These are phyloP conservation scores for Megalonaias nervosa DNA, from an alignment of 1,140 invertebrate species.

Conservation along the genomic window DNA sequence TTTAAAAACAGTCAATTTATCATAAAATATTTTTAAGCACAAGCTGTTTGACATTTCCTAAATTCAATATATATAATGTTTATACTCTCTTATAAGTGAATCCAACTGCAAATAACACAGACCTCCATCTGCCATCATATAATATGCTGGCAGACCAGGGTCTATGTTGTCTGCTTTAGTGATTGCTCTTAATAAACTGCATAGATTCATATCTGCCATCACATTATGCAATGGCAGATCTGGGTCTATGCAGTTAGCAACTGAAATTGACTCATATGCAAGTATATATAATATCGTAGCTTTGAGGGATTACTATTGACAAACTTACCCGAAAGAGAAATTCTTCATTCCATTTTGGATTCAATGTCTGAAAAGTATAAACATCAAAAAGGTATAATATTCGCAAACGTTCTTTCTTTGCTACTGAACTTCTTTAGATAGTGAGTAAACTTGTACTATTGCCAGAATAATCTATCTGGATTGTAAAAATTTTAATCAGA, in stretches of 20 bases:
- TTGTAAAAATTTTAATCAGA: not conserved
- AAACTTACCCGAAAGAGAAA: conserved; percentile 91
- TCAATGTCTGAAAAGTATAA: conserved; percentile 83
- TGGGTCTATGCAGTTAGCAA: too few relatives aligned
- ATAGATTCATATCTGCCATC: too few relatives aligned
- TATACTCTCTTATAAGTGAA: too few relatives aligned
- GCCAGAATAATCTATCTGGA: not conserved
- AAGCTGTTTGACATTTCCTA: not conserved
- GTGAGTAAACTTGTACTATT: not conserved
- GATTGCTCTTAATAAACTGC: too few relatives aligned
- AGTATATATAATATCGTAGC: too few relatives aligned
- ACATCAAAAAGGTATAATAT: conserved; percentile 28
- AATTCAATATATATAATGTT: not conserved
- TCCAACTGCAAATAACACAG: too few relatives aligned
- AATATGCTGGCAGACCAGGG: too few relatives aligned
- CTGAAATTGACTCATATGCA: too few relatives aligned
- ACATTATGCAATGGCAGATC: too few relatives aligned
- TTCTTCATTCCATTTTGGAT: conserved; percentile 97
- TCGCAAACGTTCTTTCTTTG: not conserved
- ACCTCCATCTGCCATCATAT: too few relatives aligned
- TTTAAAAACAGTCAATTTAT: not conserved
- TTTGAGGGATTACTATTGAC: not conserved
- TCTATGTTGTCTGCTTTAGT: too few relatives aligned
- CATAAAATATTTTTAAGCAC: not conserved
- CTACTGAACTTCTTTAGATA: not conserved